Conservation (phyloP, 2,113 vertebrate species). For the Oenanthe melanoleuca region DNA sequence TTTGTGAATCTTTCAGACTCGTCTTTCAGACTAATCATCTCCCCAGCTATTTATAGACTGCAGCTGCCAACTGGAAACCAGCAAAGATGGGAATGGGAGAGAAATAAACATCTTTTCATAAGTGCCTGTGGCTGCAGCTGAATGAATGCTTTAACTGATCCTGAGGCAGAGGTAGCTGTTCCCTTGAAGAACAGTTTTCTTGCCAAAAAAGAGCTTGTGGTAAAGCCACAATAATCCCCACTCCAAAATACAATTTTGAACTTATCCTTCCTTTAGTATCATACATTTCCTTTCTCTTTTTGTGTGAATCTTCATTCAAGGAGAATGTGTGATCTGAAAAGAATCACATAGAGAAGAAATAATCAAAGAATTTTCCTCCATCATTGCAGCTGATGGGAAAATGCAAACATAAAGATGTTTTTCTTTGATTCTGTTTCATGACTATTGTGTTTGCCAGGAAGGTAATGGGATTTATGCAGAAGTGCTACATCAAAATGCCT, state of each 20-base stretch:
- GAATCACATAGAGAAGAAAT: background rate
- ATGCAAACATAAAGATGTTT: background rate
- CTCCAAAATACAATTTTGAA: background rate
- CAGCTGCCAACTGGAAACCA: constrained; percentile 49
- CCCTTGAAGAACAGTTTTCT: background rate
- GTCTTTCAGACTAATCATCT: background rate
- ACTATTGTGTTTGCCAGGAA: background rate
- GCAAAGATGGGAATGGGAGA: background rate
- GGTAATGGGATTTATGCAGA: background rate
- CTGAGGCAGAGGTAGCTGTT: background rate
- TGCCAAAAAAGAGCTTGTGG: background rate
- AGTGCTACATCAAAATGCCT: background rate
- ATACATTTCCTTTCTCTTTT: background rate
- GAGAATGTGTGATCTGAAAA: background rate
- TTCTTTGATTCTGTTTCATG: background rate
- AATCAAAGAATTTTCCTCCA: background rate
- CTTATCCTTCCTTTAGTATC: background rate
- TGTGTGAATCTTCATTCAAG: background rate
- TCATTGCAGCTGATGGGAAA: background rate
- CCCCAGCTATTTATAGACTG: constrained; percentile 54
- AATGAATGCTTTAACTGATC: background rate
- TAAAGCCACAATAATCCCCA: background rate
- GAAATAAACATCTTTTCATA: background rate
- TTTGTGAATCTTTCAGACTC: constrained; percentile 41
- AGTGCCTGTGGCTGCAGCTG: background rate